Percentiles rank a stretch among this genome's conserved stretches.
phyloP scores from a whole-genome alignment of 2,113 vertebrate genomes.

The Amazona vittata region DNA sequence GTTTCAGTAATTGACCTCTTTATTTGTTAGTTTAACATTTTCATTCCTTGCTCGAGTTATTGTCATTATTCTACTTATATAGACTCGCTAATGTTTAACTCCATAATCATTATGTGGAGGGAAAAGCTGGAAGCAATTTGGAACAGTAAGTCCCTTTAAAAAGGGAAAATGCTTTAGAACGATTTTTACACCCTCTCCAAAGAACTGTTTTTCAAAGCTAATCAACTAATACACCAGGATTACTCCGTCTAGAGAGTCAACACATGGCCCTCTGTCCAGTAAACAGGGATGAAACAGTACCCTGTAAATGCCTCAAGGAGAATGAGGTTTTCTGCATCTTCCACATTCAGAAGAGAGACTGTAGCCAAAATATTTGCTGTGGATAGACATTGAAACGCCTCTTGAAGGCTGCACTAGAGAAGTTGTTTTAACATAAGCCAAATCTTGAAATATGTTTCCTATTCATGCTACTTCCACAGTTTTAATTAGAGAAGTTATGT shows the following conservation, averaged over 20 bases:
- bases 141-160: constrained; percentile 35
- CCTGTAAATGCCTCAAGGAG: constrained; percentile 7
- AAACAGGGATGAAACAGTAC: background rate
- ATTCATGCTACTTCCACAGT: background rate
- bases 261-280: constrained; percentile 9
- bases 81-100: constrained; percentile 40
- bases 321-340: constrained; percentile 18
- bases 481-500: constrained; percentile 9
- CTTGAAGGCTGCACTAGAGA: background rate
- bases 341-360: background rate
- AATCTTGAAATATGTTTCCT: background rate
- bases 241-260: background rate
- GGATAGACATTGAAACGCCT: background rate
- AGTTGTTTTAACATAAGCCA: background rate
- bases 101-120: constrained; percentile 34
- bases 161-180: constrained; percentile 37
- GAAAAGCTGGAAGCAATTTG: constrained; percentile 50
- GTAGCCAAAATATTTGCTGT: background rate
- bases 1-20: constrained; percentile 52
- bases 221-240: constrained; percentile 22
- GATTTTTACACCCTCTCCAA: background rate
- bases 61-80: constrained; percentile 50
- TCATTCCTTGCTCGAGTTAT: constrained; percentile 42
- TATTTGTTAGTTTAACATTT: constrained; percentile 58
- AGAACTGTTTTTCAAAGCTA: constrained; percentile 37